Percentiles rank a stretch among this genome's conserved stretches.
Conservation (phyloP, 2,113 vertebrate genomes). For the Lates calcarifer region DNA sequence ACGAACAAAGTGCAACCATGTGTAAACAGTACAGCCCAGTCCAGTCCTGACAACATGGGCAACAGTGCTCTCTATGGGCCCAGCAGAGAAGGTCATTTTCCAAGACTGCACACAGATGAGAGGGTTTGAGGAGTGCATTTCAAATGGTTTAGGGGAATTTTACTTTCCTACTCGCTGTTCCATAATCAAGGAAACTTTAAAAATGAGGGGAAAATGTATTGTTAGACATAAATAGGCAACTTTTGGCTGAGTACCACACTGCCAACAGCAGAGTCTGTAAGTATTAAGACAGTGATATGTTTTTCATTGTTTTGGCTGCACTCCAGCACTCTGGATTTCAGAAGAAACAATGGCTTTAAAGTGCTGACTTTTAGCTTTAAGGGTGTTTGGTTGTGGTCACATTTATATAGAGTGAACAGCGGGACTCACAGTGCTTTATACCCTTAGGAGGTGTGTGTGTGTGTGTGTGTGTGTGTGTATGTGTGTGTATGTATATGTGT, state of each 20-base stretch:
- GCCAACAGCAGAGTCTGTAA: constrained; percentile 20
- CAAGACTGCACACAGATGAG: constrained; percentile 27
- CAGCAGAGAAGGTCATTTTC: constrained; percentile 59
- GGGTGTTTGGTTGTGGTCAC: constrained; percentile 16
- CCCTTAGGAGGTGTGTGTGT: neutral
- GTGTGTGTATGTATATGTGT: neutral
- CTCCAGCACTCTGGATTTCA: constrained; percentile 45
- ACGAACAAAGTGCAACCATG: constrained; percentile 48
- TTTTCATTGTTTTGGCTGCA: constrained; percentile 42
- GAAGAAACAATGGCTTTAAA: constrained; percentile 38
- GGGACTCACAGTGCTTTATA: neutral
- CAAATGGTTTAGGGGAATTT: constrained; percentile 35
- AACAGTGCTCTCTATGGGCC: constrained; percentile 81
- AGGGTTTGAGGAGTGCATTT: constrained; percentile 43
- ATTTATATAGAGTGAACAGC: constrained; percentile 11
- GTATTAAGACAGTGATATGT: constrained; percentile 17
- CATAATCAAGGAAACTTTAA: constrained; percentile 21
- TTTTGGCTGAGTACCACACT: constrained; percentile 11
- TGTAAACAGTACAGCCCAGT: constrained; percentile 19
- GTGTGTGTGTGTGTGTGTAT: too few relatives aligned
- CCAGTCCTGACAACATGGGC: constrained; percentile 66
- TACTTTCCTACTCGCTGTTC: constrained; percentile 2
- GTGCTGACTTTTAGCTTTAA: constrained; percentile 51
- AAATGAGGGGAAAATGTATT: constrained; percentile 1
- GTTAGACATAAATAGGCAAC: neutral